A percentile compares a stretch with the other conserved stretches of the same genome.
phyloP scores from a whole-genome alignment of 2,113 vertebrate species.

The Ceuthmochares aereus region DNA sequence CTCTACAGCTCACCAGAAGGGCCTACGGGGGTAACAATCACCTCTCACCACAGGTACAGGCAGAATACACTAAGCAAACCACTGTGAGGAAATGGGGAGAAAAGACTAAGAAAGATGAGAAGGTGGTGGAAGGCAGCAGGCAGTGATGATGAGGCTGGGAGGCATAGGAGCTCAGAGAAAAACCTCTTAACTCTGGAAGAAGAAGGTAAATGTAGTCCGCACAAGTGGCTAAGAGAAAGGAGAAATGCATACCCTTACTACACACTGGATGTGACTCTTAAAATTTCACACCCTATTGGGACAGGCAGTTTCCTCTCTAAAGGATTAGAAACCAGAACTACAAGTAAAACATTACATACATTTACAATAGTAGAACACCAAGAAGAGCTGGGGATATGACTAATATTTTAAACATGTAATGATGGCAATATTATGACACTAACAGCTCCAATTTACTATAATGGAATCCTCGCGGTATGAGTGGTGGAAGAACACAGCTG shows the following conservation, averaged over 20 bases:
- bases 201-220: not conserved
- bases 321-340: not conserved
- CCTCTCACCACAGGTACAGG: not conserved
- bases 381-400: slow-evolving; percentile 34
- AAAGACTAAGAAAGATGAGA: not conserved
- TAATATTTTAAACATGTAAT: slow-evolving; percentile 43
- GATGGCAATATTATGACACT: slow-evolving; percentile 66
- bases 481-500: slow-evolving; percentile 36
- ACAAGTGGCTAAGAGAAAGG: not conserved
- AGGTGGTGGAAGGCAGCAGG: not conserved
- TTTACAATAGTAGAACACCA: not conserved
- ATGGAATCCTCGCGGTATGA: not conserved
- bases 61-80: not conserved
- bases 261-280: not conserved
- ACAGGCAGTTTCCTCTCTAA: not conserved
- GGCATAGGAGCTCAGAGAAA: not conserved
- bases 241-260: not conserved
- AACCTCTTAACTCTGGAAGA: not conserved
- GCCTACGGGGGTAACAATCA: not conserved
- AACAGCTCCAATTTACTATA: slow-evolving; percentile 48
- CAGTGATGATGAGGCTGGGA: not conserved
- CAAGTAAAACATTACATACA: not conserved
- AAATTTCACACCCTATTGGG: not conserved
- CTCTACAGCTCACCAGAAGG: not conserved
- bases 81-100: not conserved